Percentiles rank a stretch among this genome's conserved stretches.
Evolutionary conservation across 2,113 vertebrate species (phyloP).

Genomic region (Corythornis madagascariensis): DNA sequence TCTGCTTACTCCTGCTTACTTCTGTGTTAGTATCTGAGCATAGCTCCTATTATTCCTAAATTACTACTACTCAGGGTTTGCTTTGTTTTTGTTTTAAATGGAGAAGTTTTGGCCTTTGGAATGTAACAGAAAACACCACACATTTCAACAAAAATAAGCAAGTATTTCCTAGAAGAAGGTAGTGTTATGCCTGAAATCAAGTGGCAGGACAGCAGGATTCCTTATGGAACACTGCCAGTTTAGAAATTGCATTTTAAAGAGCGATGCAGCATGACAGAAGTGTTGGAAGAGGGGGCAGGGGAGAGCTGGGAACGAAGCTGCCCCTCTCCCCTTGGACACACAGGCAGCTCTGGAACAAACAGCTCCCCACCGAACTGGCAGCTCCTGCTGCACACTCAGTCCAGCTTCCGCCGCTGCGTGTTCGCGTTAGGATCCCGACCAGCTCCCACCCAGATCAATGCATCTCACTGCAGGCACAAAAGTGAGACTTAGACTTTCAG

Average conservation of each 20-base stretch:
- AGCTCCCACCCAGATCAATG: background rate
- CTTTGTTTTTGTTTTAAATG: background rate
- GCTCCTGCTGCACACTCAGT: background rate
- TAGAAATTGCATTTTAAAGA: background rate
- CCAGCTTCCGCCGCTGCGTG: background rate
- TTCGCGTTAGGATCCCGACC: background rate
- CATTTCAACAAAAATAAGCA: background rate
- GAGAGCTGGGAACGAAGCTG: background rate
- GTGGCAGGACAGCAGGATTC: background rate
- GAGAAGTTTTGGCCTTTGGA: background rate
- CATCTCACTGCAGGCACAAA: background rate
- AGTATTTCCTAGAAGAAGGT: background rate
- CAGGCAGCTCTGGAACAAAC: background rate
- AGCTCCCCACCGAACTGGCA: background rate
- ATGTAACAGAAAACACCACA: background rate
- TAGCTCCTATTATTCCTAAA: background rate
- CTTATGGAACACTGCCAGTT: background rate
- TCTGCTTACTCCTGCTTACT: background rate
- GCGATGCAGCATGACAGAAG: background rate
- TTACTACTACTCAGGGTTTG: background rate
- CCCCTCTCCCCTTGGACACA: slow-evolving; percentile 8
- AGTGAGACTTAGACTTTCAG: background rate
- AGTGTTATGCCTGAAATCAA: background rate
- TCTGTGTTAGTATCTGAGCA: background rate
- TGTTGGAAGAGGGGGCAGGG: background rate